These are phyloP conservation scores for Sicus ferrugineus DNA, from an alignment of 2,888 invertebrate species.

Conservation along the genomic window DNA sequence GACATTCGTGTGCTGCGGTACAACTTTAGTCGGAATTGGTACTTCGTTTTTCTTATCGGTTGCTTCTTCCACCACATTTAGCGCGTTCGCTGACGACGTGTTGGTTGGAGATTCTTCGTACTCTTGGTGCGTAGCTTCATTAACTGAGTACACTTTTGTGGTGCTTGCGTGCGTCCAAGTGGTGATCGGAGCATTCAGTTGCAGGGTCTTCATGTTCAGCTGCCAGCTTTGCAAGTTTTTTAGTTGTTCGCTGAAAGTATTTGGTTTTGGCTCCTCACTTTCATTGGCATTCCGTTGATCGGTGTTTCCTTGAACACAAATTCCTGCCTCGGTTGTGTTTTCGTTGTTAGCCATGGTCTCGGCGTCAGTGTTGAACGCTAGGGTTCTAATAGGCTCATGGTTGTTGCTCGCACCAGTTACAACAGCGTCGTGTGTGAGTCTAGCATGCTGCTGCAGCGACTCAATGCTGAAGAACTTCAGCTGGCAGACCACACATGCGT, in stretches of 20 bases:
- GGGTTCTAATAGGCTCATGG: slow-evolving; percentile 43
- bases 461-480: slow-evolving; percentile 59
- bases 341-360: not conserved
- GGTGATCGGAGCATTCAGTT: slow-evolving; percentile 27
- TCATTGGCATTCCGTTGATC: not conserved
- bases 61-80: not conserved
- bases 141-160: not conserved
- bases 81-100: not conserved
- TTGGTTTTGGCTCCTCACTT: not conserved
- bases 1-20: not conserved
- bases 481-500: slow-evolving; percentile 56
- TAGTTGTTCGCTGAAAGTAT: not conserved
- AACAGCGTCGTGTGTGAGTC: slow-evolving; percentile 22
- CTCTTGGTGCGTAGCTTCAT: not conserved
- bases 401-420: not conserved
- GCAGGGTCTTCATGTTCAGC: slow-evolving; percentile 32
- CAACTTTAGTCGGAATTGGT: not conserved
- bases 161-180: slow-evolving; percentile 11
- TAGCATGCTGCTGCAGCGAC: slow-evolving; percentile 53
- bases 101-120: not conserved
- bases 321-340: slow-evolving; percentile 15
- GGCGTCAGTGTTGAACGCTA: not conserved
- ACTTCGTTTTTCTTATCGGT: not conserved
- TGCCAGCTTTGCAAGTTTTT: slow-evolving; percentile 37
- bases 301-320: not conserved